Evolutionary conservation across 2,888 invertebrate genomes (phyloP).

Genomic region (Kuschelorhynchus macadamiae): DNA sequence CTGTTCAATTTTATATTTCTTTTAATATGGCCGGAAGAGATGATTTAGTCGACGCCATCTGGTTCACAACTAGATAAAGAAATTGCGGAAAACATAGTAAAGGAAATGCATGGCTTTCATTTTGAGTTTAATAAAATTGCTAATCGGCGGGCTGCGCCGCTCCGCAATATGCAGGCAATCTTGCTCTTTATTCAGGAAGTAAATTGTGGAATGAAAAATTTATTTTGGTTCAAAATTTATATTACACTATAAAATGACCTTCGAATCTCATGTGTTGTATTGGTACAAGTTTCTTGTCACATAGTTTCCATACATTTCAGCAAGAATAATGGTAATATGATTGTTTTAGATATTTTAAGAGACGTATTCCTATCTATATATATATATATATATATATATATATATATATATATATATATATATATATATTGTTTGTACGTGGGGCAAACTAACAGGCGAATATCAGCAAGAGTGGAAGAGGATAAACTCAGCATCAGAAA

Average conservation of each 20-base stretch:
- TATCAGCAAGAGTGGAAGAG: no score
- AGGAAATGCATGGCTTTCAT: constrained; percentile 64
- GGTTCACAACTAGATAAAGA: constrained; percentile 62
- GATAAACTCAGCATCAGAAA: no score
- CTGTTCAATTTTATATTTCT: constrained; percentile 62
- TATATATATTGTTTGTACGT: no score
- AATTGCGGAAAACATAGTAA: constrained; percentile 62
- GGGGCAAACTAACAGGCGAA: no score
- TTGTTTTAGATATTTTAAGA: no score
- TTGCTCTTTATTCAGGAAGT: constrained; percentile 15
- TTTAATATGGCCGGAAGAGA: constrained; percentile 62
- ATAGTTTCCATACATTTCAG: no score
- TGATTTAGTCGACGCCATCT: constrained; percentile 64
- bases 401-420: no score
- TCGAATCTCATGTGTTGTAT: no score
- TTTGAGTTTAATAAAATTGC: constrained; percentile 63
- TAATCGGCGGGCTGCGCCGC: constrained; percentile 43
- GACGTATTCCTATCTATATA: no score
- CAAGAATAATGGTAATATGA: no score
- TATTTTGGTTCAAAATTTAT: constrained; percentile 17
- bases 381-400: no score
- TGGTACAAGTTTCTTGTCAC: no score
- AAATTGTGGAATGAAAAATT: constrained; percentile 34
- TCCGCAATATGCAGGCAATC: constrained; percentile 36
- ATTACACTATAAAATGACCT: neutral